Conservation (phyloP, 2,797 vertebrate species). For the Natrix natrix region DNA sequence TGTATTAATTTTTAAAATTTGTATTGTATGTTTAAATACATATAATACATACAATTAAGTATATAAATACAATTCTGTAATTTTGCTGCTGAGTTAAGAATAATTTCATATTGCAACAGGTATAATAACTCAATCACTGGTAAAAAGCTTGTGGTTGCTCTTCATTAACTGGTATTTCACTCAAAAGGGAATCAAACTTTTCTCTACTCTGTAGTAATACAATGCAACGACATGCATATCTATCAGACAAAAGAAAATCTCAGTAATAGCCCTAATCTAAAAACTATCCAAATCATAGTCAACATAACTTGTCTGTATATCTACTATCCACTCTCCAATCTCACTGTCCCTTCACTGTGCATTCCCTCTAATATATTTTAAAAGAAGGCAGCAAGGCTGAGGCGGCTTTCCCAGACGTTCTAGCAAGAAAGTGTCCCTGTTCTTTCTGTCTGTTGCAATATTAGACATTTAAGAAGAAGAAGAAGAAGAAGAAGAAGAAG, state of each 20-base stretch:
- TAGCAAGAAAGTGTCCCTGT: background rate
- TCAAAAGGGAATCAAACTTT: background rate
- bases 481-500: background rate
- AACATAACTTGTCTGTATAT: background rate
- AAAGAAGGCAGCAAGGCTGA: background rate
- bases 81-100: background rate
- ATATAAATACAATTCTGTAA: background rate
- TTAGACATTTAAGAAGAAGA: background rate
- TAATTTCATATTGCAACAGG: background rate
- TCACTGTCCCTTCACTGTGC: background rate
- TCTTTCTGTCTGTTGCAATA: background rate
- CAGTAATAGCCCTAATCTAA: background rate
- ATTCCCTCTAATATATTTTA: background rate
- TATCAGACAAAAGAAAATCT: background rate
- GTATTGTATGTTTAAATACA: background rate
- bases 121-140: background rate
- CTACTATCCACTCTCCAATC: background rate
- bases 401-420: background rate
- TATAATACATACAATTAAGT: background rate
- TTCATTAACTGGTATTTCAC: background rate
- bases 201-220: background rate
- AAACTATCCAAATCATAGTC: background rate
- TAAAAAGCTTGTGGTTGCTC: background rate
- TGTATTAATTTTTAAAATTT: background rate
- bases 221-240: background rate